Evolutionary conservation across 2,797 vertebrate genomes (phyloP), one percentile per base, ranked within the genome.

Genomic region (Macrochelys suwanniensis): DNA sequence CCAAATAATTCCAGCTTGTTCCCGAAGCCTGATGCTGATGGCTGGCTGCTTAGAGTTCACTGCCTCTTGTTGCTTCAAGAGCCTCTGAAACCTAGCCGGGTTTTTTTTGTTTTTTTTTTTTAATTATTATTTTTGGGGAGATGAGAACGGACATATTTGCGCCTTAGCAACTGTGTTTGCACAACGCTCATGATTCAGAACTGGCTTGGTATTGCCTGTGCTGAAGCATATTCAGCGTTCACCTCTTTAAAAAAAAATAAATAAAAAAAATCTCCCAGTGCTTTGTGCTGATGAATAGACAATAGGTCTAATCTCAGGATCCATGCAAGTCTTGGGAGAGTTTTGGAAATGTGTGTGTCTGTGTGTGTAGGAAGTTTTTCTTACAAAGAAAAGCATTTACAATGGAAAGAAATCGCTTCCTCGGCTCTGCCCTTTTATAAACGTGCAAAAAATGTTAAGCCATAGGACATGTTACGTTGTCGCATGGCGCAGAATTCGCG

Each of bases 1-100:
- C 97, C 98, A 98, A 98, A 97, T 98, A 97, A 98, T 97, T 97
- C 96, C 97, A 96, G 98, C 93, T 96, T 98, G 96, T 97, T 97
- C 97, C 97, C 81, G 85, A 90, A 94, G 95, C 87, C 92, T 78
- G 47, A 91, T 89, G 97, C 97, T 51, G 97, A 92, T 87, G 97
- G 93, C 96, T 93, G 79, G 33, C 65, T 9, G 88, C 76, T 53
- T n/a, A 82, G 96, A 93, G 97, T 96, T 97, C 97, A 82, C 89
- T n/a, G 83, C 97, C 97, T 96, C 85, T 90, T 91, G 17, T 80
- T 87, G 92, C 97, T 89, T 85, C 82, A 94, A 87, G 92, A 92
- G 95, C 96, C 97, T 25, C 95, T 65, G 65, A 92, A 95, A 95
- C 95, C 82, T 79, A 89, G 92, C 84, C 59, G 88, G 84, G 51